Evolutionary conservation across 2,797 vertebrate genomes (phyloP).

Genomic region (Sebastes diaconus): DNA sequence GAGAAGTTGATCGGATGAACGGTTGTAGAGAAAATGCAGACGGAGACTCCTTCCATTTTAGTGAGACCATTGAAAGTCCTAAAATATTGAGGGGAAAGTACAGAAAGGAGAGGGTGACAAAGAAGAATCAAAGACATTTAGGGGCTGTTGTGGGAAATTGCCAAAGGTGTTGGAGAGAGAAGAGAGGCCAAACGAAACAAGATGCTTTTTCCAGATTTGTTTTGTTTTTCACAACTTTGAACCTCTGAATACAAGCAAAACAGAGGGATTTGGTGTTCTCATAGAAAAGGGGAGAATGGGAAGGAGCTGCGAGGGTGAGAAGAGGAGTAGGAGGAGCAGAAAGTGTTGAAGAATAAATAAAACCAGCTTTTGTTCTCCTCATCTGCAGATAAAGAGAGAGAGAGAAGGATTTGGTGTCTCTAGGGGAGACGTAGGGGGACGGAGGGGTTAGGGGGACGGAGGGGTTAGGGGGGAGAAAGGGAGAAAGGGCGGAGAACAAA

Average conservation of each 20-base stretch:
- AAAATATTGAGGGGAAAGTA: not conserved
- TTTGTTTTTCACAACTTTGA: constrained; percentile 29
- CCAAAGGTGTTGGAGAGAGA: not conserved
- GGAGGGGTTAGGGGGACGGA: too few relatives aligned
- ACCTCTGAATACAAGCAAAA: constrained; percentile 14
- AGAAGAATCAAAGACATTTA: not conserved
- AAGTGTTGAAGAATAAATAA: constrained; percentile 21
- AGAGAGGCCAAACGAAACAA: not conserved
- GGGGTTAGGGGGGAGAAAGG: not conserved
- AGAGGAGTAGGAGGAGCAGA: constrained; percentile 7
- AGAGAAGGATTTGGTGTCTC: constrained; percentile 39
- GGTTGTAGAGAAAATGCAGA: not conserved
- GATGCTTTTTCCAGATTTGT: not conserved
- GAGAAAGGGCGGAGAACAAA: constrained; percentile 23
- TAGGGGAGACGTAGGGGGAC: not conserved
- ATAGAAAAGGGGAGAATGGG: not conserved
- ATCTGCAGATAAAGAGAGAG: constrained; percentile 28
- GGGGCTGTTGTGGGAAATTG: not conserved
- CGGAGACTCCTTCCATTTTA: not conserved
- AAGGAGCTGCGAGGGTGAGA: not conserved
- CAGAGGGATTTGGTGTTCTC: constrained; percentile 26
- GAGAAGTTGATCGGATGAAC: not conserved
- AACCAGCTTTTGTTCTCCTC: not conserved
- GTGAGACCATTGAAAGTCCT: not conserved
- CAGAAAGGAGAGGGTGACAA: not conserved